A percentile compares a stretch with the other conserved stretches of the same genome.
phyloP scores from a whole-genome alignment of 2,888 invertebrate species.

The Torymus auratus region DNA sequence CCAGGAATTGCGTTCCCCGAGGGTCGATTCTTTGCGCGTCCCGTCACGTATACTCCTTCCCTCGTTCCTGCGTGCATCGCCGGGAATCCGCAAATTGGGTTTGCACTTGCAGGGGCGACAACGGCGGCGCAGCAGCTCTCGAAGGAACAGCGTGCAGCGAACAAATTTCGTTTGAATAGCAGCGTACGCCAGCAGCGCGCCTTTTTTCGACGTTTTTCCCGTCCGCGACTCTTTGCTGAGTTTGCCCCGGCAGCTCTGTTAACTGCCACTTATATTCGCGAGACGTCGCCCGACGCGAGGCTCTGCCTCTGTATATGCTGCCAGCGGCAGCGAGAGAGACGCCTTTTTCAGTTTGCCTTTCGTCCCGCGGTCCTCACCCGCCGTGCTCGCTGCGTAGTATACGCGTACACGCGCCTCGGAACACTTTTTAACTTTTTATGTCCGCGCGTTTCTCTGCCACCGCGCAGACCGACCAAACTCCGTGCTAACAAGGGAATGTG shows the following conservation, averaged over 20 bases:
- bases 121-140: background rate
- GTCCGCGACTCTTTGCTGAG: conserved; percentile 33
- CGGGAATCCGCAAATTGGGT: conserved; percentile 65
- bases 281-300: background rate
- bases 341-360: conserved; percentile 27
- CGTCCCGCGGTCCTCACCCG: background rate
- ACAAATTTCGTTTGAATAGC: conserved; percentile 58
- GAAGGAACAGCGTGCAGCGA: conserved; percentile 38
- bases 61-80: conserved; percentile 20
- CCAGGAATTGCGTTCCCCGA: conserved; percentile 25
- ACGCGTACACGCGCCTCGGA: background rate
- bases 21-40: conserved; percentile 25
- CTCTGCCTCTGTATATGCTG: too few species aligned
- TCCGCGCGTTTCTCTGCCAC: background rate
- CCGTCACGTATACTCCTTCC: background rate
- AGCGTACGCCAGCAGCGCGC: background rate
- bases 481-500: conserved; percentile 36
- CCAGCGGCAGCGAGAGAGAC: too few species aligned
- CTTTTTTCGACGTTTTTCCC: conserved; percentile 18
- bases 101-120: conserved; percentile 56
- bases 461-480: conserved; percentile 6
- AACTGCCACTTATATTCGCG: conserved; percentile 27
- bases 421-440: conserved; percentile 5
- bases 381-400: background rate
- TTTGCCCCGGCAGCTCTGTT: background rate